A percentile compares a stretch with the other conserved stretches of the same genome.
Evolutionary conservation across 2,797 vertebrate species (phyloP).

Genomic region (Sylvia borin): DNA sequence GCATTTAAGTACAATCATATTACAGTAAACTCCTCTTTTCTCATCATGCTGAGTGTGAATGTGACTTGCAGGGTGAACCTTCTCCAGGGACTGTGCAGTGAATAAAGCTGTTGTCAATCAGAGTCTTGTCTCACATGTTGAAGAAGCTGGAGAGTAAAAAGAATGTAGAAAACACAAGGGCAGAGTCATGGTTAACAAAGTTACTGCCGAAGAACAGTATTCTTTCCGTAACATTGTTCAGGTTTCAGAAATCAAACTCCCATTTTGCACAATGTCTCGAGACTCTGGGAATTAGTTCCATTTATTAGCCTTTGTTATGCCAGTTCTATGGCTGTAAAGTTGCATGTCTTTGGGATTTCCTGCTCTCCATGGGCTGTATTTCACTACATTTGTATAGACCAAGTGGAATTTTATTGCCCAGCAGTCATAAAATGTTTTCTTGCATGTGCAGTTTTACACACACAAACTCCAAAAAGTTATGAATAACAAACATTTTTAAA

Average conservation of each 20-base stretch:
- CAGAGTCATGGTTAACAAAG: not conserved
- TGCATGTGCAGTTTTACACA: not conserved
- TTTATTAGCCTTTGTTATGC: not conserved
- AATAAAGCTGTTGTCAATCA: not conserved
- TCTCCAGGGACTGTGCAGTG: not conserved
- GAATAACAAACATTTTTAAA: not conserved
- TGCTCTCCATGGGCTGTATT: constrained; percentile 3
- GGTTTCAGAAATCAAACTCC: not conserved
- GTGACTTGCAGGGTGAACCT: not conserved
- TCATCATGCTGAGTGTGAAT: not conserved
- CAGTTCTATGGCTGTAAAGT: not conserved
- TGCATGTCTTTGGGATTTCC: constrained; percentile 14
- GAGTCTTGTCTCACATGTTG: not conserved
- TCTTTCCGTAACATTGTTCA: not conserved
- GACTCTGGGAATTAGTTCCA: not conserved
- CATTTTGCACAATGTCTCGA: not conserved
- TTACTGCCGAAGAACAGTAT: not conserved
- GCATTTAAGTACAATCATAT: not conserved
- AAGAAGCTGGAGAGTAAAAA: not conserved
- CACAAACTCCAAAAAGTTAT: not conserved
- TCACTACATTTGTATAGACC: not conserved
- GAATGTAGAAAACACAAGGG: not conserved
- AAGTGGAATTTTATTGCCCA: constrained; percentile 2
- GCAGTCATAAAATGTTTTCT: not conserved
- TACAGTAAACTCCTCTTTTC: not conserved